These are phyloP conservation scores for Archivesica marissinica DNA, from an alignment of 1,140 invertebrate genomes.

Conservation along the genomic window DNA sequence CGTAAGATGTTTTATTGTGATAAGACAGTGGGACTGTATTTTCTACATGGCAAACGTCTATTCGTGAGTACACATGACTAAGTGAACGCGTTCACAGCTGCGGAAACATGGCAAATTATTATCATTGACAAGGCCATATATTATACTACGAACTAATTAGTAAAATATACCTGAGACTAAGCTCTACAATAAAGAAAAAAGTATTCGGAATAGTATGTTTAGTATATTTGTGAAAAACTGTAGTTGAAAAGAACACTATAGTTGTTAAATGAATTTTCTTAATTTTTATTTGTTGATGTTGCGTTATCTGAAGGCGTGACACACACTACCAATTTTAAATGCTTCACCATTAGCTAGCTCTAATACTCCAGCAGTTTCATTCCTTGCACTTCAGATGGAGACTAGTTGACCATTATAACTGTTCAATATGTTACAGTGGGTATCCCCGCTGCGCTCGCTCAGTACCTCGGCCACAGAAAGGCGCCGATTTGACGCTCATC, in stretches of 20 bases:
- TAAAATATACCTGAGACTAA: no score
- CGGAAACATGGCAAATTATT: neutral
- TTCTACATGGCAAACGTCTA: conserved; percentile 12
- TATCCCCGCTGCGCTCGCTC: neutral
- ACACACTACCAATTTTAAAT: no score
- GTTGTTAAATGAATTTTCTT: no score
- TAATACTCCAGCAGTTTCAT: no score
- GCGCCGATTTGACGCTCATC: conserved; percentile 50
- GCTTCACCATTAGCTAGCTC: no score
- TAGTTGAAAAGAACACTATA: no score
- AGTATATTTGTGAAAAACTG: no score
- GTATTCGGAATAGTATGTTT: no score
- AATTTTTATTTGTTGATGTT: no score
- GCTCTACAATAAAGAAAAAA: no score
- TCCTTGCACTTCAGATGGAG: neutral
- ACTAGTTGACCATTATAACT: conserved; percentile 22
- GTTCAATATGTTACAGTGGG: conserved; percentile 17
- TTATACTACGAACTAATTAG: neutral
- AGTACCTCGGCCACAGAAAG: neutral
- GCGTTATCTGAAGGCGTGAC: no score
- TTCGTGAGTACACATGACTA: conserved; percentile 20
- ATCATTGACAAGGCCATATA: conserved; percentile 2
- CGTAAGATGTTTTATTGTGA: conserved; percentile 19
- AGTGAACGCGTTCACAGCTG: conserved; percentile 22
- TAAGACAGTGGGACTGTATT: neutral